Evolutionary conservation across 2,797 vertebrate species (phyloP).

Genomic region (Silurus lanzhouensis): DNA sequence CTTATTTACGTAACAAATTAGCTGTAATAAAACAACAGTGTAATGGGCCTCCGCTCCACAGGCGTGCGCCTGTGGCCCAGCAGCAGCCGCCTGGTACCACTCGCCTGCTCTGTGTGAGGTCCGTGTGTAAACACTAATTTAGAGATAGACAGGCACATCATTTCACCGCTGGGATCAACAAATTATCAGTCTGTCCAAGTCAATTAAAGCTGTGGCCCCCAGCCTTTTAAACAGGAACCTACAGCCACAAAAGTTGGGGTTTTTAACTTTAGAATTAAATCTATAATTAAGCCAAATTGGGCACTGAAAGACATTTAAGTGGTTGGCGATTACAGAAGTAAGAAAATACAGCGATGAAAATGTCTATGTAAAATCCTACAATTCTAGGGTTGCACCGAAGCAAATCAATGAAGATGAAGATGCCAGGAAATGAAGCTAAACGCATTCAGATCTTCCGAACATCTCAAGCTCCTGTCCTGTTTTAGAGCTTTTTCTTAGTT

Average conservation of each 20-base stretch:
- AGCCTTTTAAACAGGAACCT: slow-evolving; percentile 23
- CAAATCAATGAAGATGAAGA: neutral
- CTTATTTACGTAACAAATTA: slow-evolving; percentile 90
- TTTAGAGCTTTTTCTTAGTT: slow-evolving; percentile 27
- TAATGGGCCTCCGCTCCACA: slow-evolving; percentile 77
- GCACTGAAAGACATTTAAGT: slow-evolving; percentile 17
- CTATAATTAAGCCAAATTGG: slow-evolving; percentile 30
- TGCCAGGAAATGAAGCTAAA: neutral
- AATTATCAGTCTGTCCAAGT: slow-evolving; percentile 89
- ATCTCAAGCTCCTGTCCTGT: slow-evolving; percentile 18
- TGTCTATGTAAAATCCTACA: neutral
- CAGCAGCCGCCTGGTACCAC: slow-evolving; percentile 81
- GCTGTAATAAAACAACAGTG: slow-evolving; percentile 88
- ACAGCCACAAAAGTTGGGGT: neutral
- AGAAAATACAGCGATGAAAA: neutral
- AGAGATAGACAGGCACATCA: slow-evolving; percentile 90
- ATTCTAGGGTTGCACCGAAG: neutral
- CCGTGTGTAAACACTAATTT: slow-evolving; percentile 92
- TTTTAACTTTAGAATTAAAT: slow-evolving; percentile 23
- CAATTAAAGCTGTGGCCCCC: slow-evolving; percentile 76
- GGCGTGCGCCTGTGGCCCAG: slow-evolving; percentile 66
- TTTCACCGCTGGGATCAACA: slow-evolving; percentile 89
- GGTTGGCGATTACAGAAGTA: neutral
- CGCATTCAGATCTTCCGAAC: neutral
- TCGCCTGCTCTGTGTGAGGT: slow-evolving; percentile 93